Evolutionary conservation across 2,113 vertebrate genomes (phyloP), one percentile per base, ranked within the genome.

Genomic region (Ctenomys sociabilis): DNA sequence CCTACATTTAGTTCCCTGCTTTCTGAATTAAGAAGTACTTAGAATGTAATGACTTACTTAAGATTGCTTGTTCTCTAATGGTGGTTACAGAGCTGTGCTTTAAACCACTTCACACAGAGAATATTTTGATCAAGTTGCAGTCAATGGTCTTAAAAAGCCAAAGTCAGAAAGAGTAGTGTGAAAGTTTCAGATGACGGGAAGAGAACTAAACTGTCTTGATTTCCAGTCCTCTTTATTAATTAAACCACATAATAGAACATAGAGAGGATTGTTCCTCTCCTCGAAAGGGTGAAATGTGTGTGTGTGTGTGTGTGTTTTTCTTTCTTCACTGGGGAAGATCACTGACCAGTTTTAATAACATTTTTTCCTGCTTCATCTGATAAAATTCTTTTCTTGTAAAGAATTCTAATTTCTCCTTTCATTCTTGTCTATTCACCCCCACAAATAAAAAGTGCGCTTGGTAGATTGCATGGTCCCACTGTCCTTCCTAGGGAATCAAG

Each of bases 21-120:
- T 97, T 97, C 92, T 96, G 97, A 98, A 97, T 97, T 97, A 96
- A 96, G 96, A 96, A 96, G 96, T 97, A 97, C 97, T 98, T 97
- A 95, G 95, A 95, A 70, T 49, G 78, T 97, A 97, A 98, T 98
- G 97, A 90, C 95, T 97, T 93, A 82, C 95, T 97, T 92, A 93
- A 77, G 96, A 97, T 96, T 93, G 97, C 92, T 94, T 83, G 90
- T 93, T 97, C 95, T 96, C 59, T 97, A 96, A 98, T 96, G 94
- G 95, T 37, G 90, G 93, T 94, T 94, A 72, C 52, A 66, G 89
- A 85, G 90, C 93, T 72, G 5, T 30, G 90, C 96, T 97, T 97
- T 88, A 97, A 94, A 95, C 90, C 95, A 68, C 82, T 61, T 88
- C 72, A 68, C 59, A 35, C 5, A 14, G 78, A 96, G 88, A 52